A percentile compares a stretch with the other conserved stretches of the same genome.
Evolutionary conservation across 2,113 vertebrate species (phyloP).

Genomic region (Poicephalus gulielmi): DNA sequence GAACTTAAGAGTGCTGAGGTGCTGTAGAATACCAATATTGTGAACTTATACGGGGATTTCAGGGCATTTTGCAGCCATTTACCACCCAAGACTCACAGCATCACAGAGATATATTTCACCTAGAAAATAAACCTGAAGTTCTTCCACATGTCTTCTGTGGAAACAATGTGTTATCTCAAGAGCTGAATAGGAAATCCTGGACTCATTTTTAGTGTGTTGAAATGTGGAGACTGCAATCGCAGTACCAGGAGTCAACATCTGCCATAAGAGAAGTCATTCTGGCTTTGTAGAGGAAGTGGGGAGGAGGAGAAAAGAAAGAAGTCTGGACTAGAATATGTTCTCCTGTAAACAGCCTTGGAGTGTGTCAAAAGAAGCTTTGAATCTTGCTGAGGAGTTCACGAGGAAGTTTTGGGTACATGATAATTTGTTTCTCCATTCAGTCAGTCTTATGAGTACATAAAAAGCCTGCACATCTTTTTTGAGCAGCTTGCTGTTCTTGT

Average conservation of each 20-base stretch:
- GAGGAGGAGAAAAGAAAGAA: not conserved
- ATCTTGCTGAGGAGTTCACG: not conserved
- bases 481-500: not conserved
- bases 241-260: not conserved
- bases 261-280: not conserved
- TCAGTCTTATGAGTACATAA: rapidly evolving
- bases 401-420: not conserved
- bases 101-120: not conserved
- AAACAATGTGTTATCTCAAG: not conserved
- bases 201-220: not conserved
- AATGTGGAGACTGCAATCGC: not conserved
- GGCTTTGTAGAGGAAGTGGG: not conserved
- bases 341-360: not conserved
- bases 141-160: not conserved
- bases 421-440: not conserved
- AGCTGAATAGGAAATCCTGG: not conserved
- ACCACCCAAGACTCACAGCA: not conserved
- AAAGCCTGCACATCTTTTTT: not conserved
- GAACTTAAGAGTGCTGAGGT: not conserved
- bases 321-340: not conserved
- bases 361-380: not conserved
- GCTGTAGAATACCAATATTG: not conserved
- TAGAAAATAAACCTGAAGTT: not conserved
- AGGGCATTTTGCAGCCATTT: not conserved
- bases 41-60: not conserved